Conservation (phyloP, 2,888 invertebrate species). For the Acanthoscelides obtectus region DNA sequence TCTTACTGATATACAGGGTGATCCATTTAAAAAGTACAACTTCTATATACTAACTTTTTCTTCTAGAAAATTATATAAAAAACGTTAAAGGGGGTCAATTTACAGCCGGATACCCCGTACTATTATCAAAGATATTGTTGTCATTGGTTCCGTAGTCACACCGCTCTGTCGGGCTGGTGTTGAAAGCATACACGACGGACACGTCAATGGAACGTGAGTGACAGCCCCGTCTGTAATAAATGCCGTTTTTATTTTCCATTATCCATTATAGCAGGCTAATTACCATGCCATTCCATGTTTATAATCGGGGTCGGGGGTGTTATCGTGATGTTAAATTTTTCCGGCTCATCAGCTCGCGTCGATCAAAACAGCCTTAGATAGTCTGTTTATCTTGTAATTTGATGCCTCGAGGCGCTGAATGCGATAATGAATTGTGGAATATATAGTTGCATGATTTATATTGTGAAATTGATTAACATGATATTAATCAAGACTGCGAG, state of each 20-base stretch:
- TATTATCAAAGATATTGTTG: neutral
- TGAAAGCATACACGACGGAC: neutral
- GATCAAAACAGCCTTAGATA: neutral
- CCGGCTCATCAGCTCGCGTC: neutral
- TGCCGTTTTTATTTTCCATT: neutral
- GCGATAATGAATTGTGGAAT: no score
- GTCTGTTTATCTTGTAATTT: neutral
- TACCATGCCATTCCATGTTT: neutral
- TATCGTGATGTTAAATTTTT: neutral
- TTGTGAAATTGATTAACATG: no score
- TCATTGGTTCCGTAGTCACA: neutral
- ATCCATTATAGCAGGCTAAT: neutral
- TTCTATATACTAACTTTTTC: no score
- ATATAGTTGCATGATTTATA: no score
- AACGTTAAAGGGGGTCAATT: no score
- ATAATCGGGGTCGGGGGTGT: neutral
- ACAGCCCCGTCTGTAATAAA: neutral
- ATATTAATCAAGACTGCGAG: no score
- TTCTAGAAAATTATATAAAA: no score
- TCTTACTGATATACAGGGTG: no score
- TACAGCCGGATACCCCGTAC: no score
- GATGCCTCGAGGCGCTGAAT: neutral
- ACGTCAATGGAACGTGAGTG: neutral
- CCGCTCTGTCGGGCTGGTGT: neutral
- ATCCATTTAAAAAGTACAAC: no score